Evolutionary conservation across 2,888 invertebrate species (phyloP).

Genomic region (Drosophila rubida): DNA sequence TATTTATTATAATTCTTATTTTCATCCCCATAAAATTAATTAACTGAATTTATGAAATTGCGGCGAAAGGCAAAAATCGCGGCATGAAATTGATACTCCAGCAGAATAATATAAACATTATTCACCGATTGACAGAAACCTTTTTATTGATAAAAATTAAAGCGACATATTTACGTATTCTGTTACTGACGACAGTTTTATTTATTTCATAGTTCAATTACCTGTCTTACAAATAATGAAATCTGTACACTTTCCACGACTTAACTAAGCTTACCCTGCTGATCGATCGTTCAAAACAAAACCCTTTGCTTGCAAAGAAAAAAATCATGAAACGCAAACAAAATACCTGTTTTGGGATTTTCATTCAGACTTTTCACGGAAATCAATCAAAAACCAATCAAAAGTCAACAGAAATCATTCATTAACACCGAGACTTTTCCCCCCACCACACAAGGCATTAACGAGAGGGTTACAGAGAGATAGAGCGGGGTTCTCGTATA

Average conservation of each 20-base stretch:
- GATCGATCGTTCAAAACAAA: constrained; percentile 1
- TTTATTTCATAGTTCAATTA: not conserved
- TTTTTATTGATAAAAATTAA: too few relatives aligned
- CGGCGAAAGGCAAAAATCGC: not conserved
- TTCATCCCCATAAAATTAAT: not conserved
- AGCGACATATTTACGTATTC: too few relatives aligned
- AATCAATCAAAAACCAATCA: constrained; percentile 51
- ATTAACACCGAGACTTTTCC: constrained; percentile 13
- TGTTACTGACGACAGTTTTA: too few relatives aligned
- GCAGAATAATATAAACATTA: too few relatives aligned
- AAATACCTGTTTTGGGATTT: constrained; percentile 5
- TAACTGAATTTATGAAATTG: constrained; percentile 5
- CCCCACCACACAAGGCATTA: not conserved
- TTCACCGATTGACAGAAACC: too few relatives aligned
- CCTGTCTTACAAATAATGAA: not conserved
- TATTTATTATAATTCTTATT: constrained; percentile 14
- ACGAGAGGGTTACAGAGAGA: not conserved
- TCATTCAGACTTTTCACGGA: constrained; percentile 38
- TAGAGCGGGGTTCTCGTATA: not conserved
- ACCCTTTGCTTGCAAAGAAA: constrained; percentile 12
- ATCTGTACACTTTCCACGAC: not conserved
- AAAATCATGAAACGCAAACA: constrained; percentile 38
- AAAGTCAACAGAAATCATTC: constrained; percentile 41
- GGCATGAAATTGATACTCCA: not conserved
- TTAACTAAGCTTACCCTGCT: constrained; percentile 5